A percentile compares a stretch with the other conserved stretches of the same genome.
phyloP scores from a whole-genome alignment of 2,113 vertebrate genomes.

The Scatophagus argus region DNA sequence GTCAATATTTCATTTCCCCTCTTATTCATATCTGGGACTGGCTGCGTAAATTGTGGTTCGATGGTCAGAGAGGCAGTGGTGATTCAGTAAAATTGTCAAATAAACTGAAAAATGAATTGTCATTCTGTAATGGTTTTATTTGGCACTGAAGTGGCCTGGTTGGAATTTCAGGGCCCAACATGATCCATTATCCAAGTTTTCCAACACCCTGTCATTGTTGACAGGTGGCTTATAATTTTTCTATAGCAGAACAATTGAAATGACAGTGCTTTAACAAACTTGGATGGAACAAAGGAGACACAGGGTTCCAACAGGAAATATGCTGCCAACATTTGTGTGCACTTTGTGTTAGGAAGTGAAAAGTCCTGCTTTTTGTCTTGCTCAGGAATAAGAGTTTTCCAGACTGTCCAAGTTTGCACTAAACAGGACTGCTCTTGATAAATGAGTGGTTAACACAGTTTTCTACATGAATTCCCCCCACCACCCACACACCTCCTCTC shows the following conservation, averaged over 20 bases:
- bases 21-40: constrained; percentile 62
- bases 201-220: constrained; percentile 80
- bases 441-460: constrained; percentile 66
- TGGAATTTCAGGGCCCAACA: constrained; percentile 74
- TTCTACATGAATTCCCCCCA: constrained; percentile 48
- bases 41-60: constrained; percentile 71
- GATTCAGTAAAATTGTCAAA: constrained; percentile 78
- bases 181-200: constrained; percentile 82
- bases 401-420: constrained; percentile 79
- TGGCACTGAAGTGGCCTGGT: constrained; percentile 74
- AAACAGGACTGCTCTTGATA: constrained; percentile 75
- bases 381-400: constrained; percentile 75
- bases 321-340: constrained; percentile 78
- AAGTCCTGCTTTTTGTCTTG: constrained; percentile 83
- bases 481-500: constrained; percentile 22
- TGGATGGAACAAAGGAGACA: constrained; percentile 82
- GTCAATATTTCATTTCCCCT: constrained; percentile 72
- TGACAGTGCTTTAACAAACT: constrained; percentile 83
- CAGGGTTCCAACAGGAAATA: constrained; percentile 77
- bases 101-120: constrained; percentile 75
- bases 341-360: constrained; percentile 80
- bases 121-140: constrained; percentile 78
- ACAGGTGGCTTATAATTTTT: constrained; percentile 84
- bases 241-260: constrained; percentile 82
- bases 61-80: constrained; percentile 60